phyloP scores from a whole-genome alignment of 2,888 invertebrate species.

The Ochropacha duplaris region DNA sequence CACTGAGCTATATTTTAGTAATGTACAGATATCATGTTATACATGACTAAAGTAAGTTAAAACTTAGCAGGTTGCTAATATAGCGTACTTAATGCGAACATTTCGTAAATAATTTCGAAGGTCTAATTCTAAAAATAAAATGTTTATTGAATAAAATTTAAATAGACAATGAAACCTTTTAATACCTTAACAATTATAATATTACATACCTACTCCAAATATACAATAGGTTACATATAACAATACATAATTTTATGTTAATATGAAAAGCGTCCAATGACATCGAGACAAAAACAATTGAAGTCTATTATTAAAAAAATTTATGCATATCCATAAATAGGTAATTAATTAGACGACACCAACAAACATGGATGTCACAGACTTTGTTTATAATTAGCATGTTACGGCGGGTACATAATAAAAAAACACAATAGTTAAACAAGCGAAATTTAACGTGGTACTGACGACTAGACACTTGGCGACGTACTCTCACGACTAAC shows the following conservation, averaged over 20 bases:
- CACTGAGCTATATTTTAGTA: too few species aligned
- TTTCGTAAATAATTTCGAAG: not conserved
- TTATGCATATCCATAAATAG: conserved; percentile 21
- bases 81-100: not conserved
- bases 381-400: conserved; percentile 59
- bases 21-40: too few species aligned
- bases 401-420: conserved; percentile 39
- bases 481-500: conserved; percentile 1
- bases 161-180: too few species aligned
- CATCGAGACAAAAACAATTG: conserved; percentile 12
- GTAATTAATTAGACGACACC: conserved; percentile 37
- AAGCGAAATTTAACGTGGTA: conserved; percentile 46
- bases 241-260: not conserved
- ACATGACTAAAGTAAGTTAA: too few species aligned
- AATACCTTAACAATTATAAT: not conserved
- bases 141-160: not conserved
- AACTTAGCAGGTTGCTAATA: too few species aligned
- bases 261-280: conserved; percentile 10
- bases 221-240: not conserved
- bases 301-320: conserved; percentile 11
- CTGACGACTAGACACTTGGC: conserved; percentile 28
- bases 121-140: not conserved
- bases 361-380: conserved; percentile 40
- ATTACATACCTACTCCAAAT: not conserved
- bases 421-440: conserved; percentile 43